Evolutionary conservation across 2,113 vertebrate genomes (phyloP).

Genomic region (Cephalopholis sonnerati): DNA sequence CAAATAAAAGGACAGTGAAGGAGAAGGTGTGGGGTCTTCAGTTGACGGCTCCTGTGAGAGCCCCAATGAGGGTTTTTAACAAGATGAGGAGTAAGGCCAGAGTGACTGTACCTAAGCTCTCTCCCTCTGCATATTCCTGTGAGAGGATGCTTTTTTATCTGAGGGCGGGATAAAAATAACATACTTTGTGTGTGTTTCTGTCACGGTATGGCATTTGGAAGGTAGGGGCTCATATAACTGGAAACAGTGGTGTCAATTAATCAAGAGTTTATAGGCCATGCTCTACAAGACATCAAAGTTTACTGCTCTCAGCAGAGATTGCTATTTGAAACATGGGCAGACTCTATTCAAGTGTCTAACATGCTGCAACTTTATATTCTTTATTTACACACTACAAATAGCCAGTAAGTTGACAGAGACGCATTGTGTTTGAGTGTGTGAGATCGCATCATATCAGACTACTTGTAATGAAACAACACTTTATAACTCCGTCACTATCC

Average conservation of each 20-base stretch:
- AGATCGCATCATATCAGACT: constrained; percentile 55
- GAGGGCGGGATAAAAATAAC: constrained; percentile 80
- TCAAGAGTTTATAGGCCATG: constrained; percentile 75
- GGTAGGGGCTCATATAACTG: constrained; percentile 65
- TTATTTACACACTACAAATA: constrained; percentile 35
- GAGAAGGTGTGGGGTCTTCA: constrained; percentile 68
- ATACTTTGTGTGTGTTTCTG: constrained; percentile 62
- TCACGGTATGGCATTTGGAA: constrained; percentile 67
- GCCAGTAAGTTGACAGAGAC: constrained; percentile 13
- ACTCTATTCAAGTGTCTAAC: constrained; percentile 26
- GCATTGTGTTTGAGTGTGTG: constrained; percentile 10
- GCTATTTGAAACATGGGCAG: constrained; percentile 56
- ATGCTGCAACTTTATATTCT: constrained; percentile 36
- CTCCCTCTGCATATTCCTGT: constrained; percentile 77
- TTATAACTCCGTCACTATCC: constrained; percentile 59
- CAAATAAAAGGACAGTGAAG: constrained; percentile 75
- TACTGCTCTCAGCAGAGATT: constrained; percentile 57
- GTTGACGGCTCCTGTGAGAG: constrained; percentile 69
- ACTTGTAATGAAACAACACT: constrained; percentile 73
- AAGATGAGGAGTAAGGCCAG: constrained; percentile 81
- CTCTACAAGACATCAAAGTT: constrained; percentile 58
- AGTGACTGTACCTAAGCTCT: constrained; percentile 72
- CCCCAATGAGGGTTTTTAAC: constrained; percentile 76
- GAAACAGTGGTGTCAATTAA: constrained; percentile 82
- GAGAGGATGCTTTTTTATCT: constrained; percentile 82